A percentile compares a stretch with the other conserved stretches of the same genome.
phyloP scores from a whole-genome alignment of 2,888 invertebrate species.

The Leucozona laternaria region DNA sequence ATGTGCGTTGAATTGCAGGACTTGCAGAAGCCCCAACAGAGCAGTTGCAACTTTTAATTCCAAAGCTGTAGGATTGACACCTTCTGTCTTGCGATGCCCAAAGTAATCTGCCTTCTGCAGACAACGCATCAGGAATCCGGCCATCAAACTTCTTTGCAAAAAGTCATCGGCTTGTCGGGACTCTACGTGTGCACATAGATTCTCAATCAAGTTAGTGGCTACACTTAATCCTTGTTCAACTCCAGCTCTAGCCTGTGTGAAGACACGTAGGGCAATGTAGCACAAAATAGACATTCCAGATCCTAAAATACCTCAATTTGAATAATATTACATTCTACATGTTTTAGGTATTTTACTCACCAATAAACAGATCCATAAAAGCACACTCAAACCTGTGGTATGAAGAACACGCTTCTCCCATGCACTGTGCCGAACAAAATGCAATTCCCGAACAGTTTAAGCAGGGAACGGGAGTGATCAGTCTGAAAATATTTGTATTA shows the following conservation, averaged over 20 bases:
- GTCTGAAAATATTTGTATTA: slow-evolving; percentile 80
- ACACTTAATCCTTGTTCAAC: slow-evolving; percentile 81
- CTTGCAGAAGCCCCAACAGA: slow-evolving; percentile 88
- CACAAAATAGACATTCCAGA: slow-evolving; percentile 93
- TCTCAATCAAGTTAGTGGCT: slow-evolving; percentile 85
- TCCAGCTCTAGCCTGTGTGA: slow-evolving; percentile 87
- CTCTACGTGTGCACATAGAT: slow-evolving; percentile 88
- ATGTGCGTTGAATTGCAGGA: slow-evolving; percentile 94
- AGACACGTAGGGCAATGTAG: slow-evolving; percentile 89
- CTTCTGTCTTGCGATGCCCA: slow-evolving; percentile 83
- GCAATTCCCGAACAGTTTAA: slow-evolving; percentile 90
- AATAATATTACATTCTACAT: background rate
- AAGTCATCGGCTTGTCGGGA: slow-evolving; percentile 88
- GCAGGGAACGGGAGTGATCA: slow-evolving; percentile 89
- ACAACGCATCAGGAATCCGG: slow-evolving; percentile 89
- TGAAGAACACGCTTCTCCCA: slow-evolving; percentile 86
- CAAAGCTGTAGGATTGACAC: slow-evolving; percentile 84
- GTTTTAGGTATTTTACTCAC: slow-evolving; percentile 81
- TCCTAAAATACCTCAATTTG: slow-evolving; percentile 82
- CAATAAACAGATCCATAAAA: slow-evolving; percentile 89
- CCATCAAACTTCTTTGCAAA: slow-evolving; percentile 90
- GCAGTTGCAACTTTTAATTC: slow-evolving; percentile 87
- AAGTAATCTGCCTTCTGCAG: slow-evolving; percentile 89
- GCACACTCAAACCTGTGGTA: slow-evolving; percentile 92
- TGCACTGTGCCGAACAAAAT: slow-evolving; percentile 89